Evolutionary conservation across 2,888 invertebrate species (phyloP).

Genomic region (Pammene aurita): DNA sequence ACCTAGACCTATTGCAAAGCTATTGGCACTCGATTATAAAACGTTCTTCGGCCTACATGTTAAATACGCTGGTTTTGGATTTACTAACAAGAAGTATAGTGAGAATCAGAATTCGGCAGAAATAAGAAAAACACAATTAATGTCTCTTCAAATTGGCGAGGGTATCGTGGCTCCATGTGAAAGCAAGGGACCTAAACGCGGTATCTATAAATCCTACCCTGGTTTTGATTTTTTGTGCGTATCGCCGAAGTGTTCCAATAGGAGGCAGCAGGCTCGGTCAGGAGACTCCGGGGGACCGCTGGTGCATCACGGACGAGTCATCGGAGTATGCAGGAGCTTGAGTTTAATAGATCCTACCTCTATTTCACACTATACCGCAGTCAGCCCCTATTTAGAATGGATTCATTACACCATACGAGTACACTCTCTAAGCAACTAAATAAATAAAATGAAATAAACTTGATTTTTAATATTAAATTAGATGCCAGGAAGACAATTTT

Average conservation of each 20-base stretch:
- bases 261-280: not conserved
- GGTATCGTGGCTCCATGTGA: not conserved
- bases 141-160: constrained; percentile 4
- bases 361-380: not conserved
- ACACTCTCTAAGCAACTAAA: too few relatives aligned
- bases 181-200: not conserved
- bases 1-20: too few relatives aligned
- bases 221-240: not conserved
- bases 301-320: not conserved
- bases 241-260: not conserved
- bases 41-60: not conserved
- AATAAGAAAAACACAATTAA: not conserved
- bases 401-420: too few relatives aligned
- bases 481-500: too few relatives aligned
- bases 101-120: too few relatives aligned
- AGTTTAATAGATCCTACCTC: not conserved
- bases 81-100: not conserved
- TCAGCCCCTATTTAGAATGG: not conserved
- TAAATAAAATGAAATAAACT: too few relatives aligned
- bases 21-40: not conserved
- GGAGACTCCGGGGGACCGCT: constrained; percentile 13
- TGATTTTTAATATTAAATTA: too few relatives aligned
- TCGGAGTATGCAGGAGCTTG: not conserved
- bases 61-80: constrained; percentile 6
- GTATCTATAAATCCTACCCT: too few relatives aligned